phyloP scores from a whole-genome alignment of 2,113 vertebrate species.

The Cynopterus brachyotis region DNA sequence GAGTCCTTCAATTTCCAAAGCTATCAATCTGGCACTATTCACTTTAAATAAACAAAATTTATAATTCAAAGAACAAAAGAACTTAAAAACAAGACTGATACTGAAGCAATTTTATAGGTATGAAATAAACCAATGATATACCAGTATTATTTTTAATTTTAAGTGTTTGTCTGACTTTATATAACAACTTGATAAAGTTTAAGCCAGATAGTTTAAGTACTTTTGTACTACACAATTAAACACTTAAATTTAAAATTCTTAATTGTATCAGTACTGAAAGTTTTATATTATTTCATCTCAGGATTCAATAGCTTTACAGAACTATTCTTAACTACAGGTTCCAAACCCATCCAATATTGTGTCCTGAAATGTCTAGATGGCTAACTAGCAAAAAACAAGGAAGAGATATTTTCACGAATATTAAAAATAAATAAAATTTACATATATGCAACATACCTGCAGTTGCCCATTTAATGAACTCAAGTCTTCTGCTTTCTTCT shows the following conservation, averaged over 20 bases:
- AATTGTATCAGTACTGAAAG: not conserved
- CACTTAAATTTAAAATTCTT: constrained; percentile 38
- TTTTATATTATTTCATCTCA: constrained; percentile 12
- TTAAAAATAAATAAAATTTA: constrained; percentile 33
- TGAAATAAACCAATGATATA: constrained; percentile 63
- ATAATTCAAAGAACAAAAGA: constrained; percentile 77
- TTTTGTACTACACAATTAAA: constrained; percentile 48
- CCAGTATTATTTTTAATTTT: constrained; percentile 13
- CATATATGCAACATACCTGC: constrained; percentile 86
- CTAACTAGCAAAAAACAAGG: constrained; percentile 5
- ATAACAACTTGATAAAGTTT: constrained; percentile 67
- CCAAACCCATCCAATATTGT: not conserved
- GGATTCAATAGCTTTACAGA: constrained; percentile 4
- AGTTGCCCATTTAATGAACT: constrained; percentile 94
- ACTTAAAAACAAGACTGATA: constrained; percentile 84
- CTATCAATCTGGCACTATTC: constrained; percentile 77
- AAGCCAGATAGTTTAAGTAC: constrained; percentile 40
- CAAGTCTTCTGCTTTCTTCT: constrained; percentile 96
- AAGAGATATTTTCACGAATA: not conserved
- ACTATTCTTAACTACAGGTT: constrained; percentile 24
- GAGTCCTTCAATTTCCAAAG: constrained; percentile 79
- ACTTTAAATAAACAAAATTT: constrained; percentile 82
- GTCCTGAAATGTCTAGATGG: constrained; percentile 1
- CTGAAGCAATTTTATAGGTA: constrained; percentile 65
- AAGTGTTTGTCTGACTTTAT: constrained; percentile 45